Evolutionary conservation across 2,113 vertebrate species (phyloP), one percentile per base, ranked within the genome.

Genomic region (Pelvicachromis taeniatus): DNA sequence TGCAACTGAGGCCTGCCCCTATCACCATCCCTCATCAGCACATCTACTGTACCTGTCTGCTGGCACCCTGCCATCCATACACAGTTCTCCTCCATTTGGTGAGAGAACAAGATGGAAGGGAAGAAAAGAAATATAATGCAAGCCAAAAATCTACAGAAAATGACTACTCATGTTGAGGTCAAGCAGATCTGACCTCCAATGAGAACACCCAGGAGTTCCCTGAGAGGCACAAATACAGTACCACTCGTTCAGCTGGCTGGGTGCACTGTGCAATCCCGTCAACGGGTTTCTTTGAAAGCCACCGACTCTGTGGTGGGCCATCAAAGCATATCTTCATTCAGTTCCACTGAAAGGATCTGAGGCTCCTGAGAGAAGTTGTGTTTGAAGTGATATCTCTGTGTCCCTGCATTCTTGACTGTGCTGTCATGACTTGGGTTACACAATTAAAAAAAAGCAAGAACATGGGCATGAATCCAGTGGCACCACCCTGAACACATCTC

Each of bases 341-440:
- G 81, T 77, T 89, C 88, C 84, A 85, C 77, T 90, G 87, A 93
- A 92, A 88, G 86, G 92, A 94, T 95, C 90, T 90, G 83, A 93
- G 88, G 85, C 82, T 91, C 78, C 85, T 82, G 88, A 90, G 79
- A 89, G 80, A 91, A 83, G 78, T 59, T n/a, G 81, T 83, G 93
- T 94, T 95, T 95, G 93, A 95, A 95, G 94, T 94, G 94, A 96
- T 96, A 96, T 93, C 93, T 92, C 90, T 88, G 80, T 87, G 89
- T 80, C 91, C 79, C 86, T 84, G 90, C 91, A 94, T 94, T 94
- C 91, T 89, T 94, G 83, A 87, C 88, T 45, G 6, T 56, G 82
- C 91, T 90, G 91, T 95, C 93, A 93, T 78, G 86, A 93, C 93
- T 93, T 86, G 65, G 90, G 86, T 94, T 94, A 91, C 93, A 94